A percentile compares a stretch with the other conserved stretches of the same genome.
These are phyloP conservation scores for Montipora cactus DNA, from an alignment of 64 coral and sea anemone species.

Conservation along the genomic window DNA sequence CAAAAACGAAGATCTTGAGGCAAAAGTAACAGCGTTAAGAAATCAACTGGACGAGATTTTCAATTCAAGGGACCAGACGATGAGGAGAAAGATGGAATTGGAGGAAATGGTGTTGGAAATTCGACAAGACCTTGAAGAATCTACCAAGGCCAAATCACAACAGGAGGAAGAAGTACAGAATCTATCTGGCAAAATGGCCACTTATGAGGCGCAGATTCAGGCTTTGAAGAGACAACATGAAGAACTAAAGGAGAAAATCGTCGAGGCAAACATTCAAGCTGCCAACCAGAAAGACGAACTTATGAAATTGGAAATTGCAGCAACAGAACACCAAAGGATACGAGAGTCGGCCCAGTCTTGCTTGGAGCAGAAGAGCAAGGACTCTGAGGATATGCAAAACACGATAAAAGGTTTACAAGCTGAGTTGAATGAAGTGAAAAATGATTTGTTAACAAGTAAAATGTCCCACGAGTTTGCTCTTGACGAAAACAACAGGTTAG, in stretches of 20 bases:
- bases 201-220: conserved; percentile 36
- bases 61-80: conserved; percentile 7
- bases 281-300: conserved; percentile 25
- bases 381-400: background rate
- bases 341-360: background rate
- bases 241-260: conserved; percentile 15
- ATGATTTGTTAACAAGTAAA: conserved; percentile 39
- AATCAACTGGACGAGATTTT: conserved; percentile 2
- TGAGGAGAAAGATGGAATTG: conserved; percentile 7
- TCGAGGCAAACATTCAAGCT: conserved; percentile 30
- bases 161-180: conserved; percentile 8
- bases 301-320: conserved; percentile 36
- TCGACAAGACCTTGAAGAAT: conserved; percentile 28
- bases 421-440: conserved; percentile 44
- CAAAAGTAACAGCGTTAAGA: background rate
- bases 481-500: conserved; percentile 28
- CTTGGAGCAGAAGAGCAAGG: conserved; percentile 8
- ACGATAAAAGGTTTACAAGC: background rate
- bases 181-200: conserved; percentile 5
- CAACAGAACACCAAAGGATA: conserved; percentile 4
- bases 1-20: background rate
- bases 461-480: conserved; percentile 26
- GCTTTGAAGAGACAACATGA: conserved; percentile 15
- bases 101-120: conserved; percentile 32
- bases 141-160: conserved; percentile 10